Conservation (phyloP, 1,140 invertebrate species). For the Nomia melanderi region DNA sequence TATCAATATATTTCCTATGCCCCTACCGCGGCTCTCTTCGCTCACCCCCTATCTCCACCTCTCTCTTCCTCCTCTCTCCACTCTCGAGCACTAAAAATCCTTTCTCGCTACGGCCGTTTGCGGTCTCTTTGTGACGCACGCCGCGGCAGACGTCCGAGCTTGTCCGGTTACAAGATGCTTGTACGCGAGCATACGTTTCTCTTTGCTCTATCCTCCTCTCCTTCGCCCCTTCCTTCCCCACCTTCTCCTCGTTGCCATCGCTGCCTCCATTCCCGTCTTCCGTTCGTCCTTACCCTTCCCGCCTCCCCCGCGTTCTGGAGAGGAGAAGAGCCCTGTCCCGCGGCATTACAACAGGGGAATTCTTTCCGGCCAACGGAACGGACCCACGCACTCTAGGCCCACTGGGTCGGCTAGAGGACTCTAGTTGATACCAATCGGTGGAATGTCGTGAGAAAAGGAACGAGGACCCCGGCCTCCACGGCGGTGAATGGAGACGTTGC, state of each 20-base stretch:
- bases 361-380: slow-evolving; percentile 46
- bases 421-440: slow-evolving; percentile 48
- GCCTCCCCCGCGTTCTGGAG: background rate
- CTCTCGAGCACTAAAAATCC: slow-evolving; percentile 61
- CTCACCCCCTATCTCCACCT: background rate
- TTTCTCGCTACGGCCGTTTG: slow-evolving; percentile 54
- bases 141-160: slow-evolving; percentile 65
- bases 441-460: slow-evolving; percentile 49
- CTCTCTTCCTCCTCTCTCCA: background rate
- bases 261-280: slow-evolving; percentile 29
- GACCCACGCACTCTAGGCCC: slow-evolving; percentile 23
- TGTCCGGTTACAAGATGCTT: slow-evolving; percentile 67
- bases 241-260: background rate
- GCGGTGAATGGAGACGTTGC: slow-evolving; percentile 39
- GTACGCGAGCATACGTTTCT: slow-evolving; percentile 60
- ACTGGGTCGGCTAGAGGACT: slow-evolving; percentile 8
- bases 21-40: slow-evolving; percentile 33
- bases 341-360: slow-evolving; percentile 46
- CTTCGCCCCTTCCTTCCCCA: slow-evolving; percentile 17
- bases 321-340: slow-evolving; percentile 22
- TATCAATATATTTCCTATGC: slow-evolving; percentile 65
- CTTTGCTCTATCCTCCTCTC: slow-evolving; percentile 53
- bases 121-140: slow-evolving; percentile 69
- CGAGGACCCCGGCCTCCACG: background rate
- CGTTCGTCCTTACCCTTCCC: slow-evolving; percentile 6